phyloP scores from a whole-genome alignment of 2,797 vertebrate species.

The Halcyon chelicuti region DNA sequence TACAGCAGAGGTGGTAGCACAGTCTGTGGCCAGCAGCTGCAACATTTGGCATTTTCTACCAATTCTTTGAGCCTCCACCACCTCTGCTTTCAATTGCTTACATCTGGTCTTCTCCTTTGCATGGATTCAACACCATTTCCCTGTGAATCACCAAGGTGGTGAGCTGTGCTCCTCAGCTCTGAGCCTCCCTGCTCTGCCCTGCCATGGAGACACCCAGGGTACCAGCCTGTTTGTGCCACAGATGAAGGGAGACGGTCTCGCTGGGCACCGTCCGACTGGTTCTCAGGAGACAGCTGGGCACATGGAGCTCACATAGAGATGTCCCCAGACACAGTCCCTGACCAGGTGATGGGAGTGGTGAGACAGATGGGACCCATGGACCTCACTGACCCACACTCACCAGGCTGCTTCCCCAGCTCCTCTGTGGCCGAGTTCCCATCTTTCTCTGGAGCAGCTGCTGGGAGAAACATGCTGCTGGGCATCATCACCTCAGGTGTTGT shows the following conservation, averaged over 20 bases:
- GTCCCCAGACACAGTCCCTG: background rate
- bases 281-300: background rate
- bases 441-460: slow-evolving; percentile 86
- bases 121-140: background rate
- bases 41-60: background rate
- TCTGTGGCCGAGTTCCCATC: slow-evolving; percentile 86
- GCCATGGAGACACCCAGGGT: accelerated
- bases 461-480: slow-evolving; percentile 97
- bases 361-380: background rate
- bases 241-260: background rate
- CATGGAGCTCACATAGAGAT: accelerated
- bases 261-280: accelerated
- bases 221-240: background rate
- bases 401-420: slow-evolving; percentile 88
- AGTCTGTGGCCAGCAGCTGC: background rate
- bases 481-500: slow-evolving; percentile 92
- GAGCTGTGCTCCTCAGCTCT: background rate
- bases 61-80: background rate
- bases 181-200: background rate
- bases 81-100: background rate
- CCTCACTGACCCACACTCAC: slow-evolving; percentile 78
- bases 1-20: background rate
- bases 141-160: accelerated
- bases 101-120: background rate
- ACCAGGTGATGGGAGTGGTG: background rate